A percentile compares a stretch with the other conserved stretches of the same genome.
Evolutionary conservation across 2,888 invertebrate genomes (phyloP).

Genomic region (Rhimphoctona megacephalus): DNA sequence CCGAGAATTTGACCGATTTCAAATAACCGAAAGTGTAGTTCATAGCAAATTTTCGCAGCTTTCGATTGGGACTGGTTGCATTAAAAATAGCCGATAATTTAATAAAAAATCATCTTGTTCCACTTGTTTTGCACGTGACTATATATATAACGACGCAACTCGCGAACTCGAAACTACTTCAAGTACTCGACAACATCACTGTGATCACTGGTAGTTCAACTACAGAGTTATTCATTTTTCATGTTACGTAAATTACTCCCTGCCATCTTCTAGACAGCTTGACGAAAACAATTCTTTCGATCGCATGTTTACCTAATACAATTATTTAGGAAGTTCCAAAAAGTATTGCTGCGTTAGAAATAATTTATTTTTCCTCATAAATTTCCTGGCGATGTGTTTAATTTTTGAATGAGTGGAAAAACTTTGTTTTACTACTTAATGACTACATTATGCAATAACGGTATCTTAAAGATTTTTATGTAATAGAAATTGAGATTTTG

Average conservation of each 20-base stretch:
- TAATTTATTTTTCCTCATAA: neutral
- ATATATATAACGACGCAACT: neutral
- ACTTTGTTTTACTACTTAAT: neutral
- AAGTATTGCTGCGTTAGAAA: constrained; percentile 58
- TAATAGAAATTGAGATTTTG: neutral
- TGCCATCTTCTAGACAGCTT: constrained; percentile 14
- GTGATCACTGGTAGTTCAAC: constrained; percentile 41
- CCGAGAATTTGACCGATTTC: too few relatives aligned
- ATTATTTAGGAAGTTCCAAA: constrained; percentile 53
- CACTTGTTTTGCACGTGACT: too few relatives aligned
- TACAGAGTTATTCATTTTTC: constrained; percentile 49
- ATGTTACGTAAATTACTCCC: constrained; percentile 33
- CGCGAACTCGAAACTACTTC: neutral
- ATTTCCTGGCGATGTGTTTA: constrained; percentile 12
- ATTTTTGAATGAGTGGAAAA: constrained; percentile 17
- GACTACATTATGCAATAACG: too few relatives aligned
- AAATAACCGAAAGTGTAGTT: too few relatives aligned
- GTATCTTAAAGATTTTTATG: neutral
- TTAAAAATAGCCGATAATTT: too few relatives aligned
- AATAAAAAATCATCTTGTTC: too few relatives aligned
- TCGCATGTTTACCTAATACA: neutral
- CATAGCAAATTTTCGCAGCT: too few relatives aligned
- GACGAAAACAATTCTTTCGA: constrained; percentile 4
- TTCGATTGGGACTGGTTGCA: too few relatives aligned
- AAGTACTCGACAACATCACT: neutral